Conservation (phyloP, 2,113 vertebrate species). For the Smithornis capensis region DNA sequence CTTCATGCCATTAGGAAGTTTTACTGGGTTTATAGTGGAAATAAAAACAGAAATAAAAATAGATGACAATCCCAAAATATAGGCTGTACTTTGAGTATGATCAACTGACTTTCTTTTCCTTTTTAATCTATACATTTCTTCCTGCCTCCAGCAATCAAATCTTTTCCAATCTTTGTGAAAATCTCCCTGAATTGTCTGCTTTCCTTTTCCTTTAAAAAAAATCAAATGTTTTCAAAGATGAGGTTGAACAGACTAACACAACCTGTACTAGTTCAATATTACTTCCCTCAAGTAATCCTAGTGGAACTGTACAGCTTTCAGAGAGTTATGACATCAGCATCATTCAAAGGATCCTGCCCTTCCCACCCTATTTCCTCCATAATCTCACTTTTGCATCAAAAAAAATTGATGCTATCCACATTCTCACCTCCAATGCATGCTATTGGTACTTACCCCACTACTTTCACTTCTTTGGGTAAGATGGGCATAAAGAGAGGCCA, state of each 20-base stretch:
- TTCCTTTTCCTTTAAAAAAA: not conserved
- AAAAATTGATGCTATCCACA: not conserved
- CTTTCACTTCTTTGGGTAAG: not conserved
- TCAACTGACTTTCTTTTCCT: not conserved
- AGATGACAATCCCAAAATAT: constrained; percentile 71
- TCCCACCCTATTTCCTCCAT: not conserved
- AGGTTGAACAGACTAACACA: not conserved
- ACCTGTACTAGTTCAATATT: not conserved
- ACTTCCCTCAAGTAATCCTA: not conserved
- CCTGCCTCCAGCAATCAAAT: not conserved
- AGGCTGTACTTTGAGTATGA: constrained; percentile 54
- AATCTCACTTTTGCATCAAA: not conserved
- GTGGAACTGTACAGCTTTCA: not conserved
- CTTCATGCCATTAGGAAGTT: constrained; percentile 71
- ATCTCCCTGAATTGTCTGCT: not conserved
- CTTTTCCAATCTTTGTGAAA: constrained; percentile 1
- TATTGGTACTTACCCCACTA: not conserved
- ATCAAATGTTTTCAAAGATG: not conserved
- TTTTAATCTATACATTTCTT: constrained; percentile 8
- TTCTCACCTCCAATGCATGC: not conserved
- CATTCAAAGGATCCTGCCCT: not conserved
- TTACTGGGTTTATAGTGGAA: constrained; percentile 75
- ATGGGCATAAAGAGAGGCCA: not conserved
- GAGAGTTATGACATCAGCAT: not conserved
- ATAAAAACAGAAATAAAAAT: constrained; percentile 81